Evolutionary conservation across 2,113 vertebrate genomes (phyloP).

Genomic region (Trinectes maculatus): DNA sequence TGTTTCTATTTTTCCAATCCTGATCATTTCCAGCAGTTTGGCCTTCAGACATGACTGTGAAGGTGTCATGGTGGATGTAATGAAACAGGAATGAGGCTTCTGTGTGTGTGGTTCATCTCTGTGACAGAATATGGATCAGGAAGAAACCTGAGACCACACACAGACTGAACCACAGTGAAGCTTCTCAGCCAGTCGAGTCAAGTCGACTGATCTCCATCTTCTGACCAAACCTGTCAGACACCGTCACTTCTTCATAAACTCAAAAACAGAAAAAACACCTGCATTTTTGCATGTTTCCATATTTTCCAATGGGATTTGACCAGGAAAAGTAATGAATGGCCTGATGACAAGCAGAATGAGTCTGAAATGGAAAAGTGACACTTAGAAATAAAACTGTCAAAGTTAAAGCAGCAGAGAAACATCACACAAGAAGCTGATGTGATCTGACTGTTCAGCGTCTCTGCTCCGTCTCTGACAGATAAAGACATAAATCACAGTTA

Average conservation of each 20-base stretch:
- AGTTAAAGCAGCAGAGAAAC: no score
- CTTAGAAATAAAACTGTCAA: no score
- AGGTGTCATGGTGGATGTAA: neutral
- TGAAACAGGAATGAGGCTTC: neutral
- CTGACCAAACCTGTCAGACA: no score
- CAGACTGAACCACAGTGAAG: neutral
- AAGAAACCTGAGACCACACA: neutral
- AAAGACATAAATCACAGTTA: no score
- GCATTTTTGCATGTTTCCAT: no score
- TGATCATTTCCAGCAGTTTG: conserved; percentile 6
- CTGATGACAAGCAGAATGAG: neutral
- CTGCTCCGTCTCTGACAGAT: no score
- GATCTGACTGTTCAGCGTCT: no score
- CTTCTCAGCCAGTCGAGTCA: neutral
- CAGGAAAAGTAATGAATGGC: neutral
- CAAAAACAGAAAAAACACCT: neutral
- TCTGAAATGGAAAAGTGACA: neutral
- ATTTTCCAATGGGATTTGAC: neutral
- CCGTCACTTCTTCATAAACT: neutral
- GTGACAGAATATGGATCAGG: neutral
- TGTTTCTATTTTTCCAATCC: no score
- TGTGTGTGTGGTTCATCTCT: no score
- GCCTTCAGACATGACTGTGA: neutral
- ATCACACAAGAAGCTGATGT: no score
- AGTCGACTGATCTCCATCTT: neutral